A percentile compares a stretch with the other conserved stretches of the same genome.
Evolutionary conservation across 2,113 vertebrate genomes (phyloP).

Genomic region (Rhadina sibilatrix): DNA sequence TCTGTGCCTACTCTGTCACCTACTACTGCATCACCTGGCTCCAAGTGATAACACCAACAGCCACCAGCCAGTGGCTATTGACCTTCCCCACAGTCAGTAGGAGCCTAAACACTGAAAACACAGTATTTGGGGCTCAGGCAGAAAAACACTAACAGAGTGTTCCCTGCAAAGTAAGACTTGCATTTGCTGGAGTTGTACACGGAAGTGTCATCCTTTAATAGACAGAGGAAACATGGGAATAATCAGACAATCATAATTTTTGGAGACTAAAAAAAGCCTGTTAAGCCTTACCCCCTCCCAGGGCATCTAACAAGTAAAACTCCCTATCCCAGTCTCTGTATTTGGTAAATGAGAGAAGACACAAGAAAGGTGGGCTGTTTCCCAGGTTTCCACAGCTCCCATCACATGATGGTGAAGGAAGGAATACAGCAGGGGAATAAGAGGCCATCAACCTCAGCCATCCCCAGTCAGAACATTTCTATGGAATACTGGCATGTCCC

Average conservation of each 20-base stretch:
- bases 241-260: neutral
- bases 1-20: neutral
- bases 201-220: neutral
- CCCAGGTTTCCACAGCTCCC: neutral
- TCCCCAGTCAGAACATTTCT: neutral
- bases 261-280: neutral
- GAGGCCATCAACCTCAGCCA: neutral
- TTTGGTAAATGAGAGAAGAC: neutral
- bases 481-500: neutral
- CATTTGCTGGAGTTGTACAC: neutral
- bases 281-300: neutral
- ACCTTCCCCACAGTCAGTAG: neutral
- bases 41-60: neutral
- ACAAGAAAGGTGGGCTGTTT: neutral
- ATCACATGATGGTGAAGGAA: neutral
- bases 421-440: neutral
- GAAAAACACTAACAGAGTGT: neutral
- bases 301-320: neutral
- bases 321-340: neutral
- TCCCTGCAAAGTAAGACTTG: neutral
- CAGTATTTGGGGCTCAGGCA: neutral
- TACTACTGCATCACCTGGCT: conserved; percentile 13
- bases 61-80: neutral
- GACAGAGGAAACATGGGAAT: neutral
- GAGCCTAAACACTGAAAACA: neutral